Evolutionary conservation across 2,888 invertebrate genomes (phyloP).

Genomic region (Ommatoiulus sabulosus): DNA sequence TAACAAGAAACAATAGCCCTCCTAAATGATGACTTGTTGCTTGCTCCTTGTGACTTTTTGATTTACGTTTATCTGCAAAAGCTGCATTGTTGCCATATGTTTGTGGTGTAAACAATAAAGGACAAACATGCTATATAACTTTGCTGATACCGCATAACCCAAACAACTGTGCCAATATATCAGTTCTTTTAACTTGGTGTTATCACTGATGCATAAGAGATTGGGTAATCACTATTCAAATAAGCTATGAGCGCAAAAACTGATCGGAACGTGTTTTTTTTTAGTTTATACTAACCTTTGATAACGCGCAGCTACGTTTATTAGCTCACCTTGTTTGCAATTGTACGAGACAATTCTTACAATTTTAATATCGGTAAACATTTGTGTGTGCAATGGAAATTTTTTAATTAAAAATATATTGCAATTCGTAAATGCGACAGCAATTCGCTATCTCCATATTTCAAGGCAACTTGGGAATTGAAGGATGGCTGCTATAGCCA

Average conservation of each 20-base stretch:
- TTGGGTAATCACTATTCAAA: conserved; percentile 36
- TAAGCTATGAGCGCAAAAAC: not conserved
- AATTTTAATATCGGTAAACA: not conserved
- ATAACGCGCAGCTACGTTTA: not conserved
- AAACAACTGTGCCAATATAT: conserved; percentile 27
- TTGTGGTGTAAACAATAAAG: conserved; percentile 12
- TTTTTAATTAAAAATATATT: not conserved
- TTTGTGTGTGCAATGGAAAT: not conserved
- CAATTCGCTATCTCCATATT: not conserved
- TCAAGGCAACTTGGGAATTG: not conserved
- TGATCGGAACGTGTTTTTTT: not conserved
- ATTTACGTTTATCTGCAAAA: not conserved
- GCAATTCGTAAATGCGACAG: not conserved
- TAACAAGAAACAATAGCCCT: not conserved
- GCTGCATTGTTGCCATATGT: conserved; percentile 29
- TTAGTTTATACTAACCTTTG: not conserved
- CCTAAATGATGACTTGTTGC: not conserved
- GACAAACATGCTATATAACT: not conserved
- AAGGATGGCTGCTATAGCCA: no score
- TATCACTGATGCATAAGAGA: conserved; percentile 16
- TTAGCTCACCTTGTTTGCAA: not conserved
- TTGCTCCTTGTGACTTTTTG: not conserved
- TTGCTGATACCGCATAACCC: not conserved
- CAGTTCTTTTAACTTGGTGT: not conserved
- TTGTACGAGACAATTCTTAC: not conserved